Percentiles rank a stretch among this genome's conserved stretches.
These are phyloP conservation scores for Tenebrio molitor DNA, from an alignment of 1,140 invertebrate genomes.

Conservation along the genomic window DNA sequence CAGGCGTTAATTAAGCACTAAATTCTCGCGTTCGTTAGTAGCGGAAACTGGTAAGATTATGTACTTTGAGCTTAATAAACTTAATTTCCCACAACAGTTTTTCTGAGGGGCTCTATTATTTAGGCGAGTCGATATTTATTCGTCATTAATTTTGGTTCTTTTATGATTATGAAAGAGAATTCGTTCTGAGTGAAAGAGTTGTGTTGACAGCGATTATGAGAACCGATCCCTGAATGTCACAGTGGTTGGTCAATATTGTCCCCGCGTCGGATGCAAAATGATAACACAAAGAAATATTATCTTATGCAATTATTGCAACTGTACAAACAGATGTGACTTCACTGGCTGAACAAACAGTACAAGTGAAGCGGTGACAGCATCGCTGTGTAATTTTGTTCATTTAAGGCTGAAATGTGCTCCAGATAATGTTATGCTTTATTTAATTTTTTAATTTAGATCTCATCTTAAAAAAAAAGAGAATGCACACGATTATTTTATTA, in stretches of 20 bases:
- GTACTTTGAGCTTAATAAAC: conserved; percentile 26
- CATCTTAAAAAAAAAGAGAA: too few relatives aligned
- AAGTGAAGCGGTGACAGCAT: conserved; percentile 9
- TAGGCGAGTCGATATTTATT: conserved; percentile 6
- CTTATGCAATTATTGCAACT: conserved; percentile 15
- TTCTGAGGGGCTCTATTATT: not conserved
- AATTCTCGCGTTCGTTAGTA: conserved; percentile 24
- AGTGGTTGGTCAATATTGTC: not conserved
- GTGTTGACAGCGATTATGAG: not conserved
- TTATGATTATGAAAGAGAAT: not conserved
- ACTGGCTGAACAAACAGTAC: conserved; percentile 17
- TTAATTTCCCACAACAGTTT: conserved; percentile 17
- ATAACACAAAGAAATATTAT: not conserved
- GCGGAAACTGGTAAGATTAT: conserved; percentile 33
- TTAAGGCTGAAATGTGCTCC: not conserved
- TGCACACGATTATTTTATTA: too few relatives aligned
- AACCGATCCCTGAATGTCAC: not conserved
- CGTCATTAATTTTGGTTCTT: not conserved
- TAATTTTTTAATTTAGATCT: too few relatives aligned
- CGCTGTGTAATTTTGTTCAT: conserved; percentile 1
- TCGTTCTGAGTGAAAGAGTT: conserved; percentile 1
- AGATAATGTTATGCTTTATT: too few relatives aligned
- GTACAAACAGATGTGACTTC: conserved; percentile 14
- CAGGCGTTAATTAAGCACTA: conserved; percentile 38
- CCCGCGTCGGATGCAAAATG: not conserved